These are phyloP conservation scores for Porites lutea DNA, from an alignment of 64 coral and sea anemone species.

Conservation along the genomic window DNA sequence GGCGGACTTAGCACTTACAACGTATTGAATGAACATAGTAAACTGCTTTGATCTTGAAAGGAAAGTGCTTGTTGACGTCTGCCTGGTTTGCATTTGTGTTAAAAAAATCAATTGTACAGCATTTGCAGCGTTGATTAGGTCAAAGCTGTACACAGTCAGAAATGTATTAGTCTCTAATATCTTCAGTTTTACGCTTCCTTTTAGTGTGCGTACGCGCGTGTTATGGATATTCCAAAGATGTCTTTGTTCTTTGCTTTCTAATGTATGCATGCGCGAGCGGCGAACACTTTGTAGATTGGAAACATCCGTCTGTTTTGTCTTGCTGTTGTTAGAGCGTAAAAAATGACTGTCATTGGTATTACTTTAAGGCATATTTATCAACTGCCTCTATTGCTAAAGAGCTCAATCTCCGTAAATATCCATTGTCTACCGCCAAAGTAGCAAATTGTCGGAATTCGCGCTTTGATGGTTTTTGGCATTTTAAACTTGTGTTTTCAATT, in stretches of 20 bases:
- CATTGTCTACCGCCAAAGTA: constrained; percentile 30
- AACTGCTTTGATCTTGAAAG: constrained; percentile 35
- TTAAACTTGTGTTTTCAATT: constrained; percentile 48
- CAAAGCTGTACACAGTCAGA: neutral
- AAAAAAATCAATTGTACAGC: neutral
- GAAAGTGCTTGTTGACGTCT: neutral
- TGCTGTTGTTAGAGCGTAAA: neutral
- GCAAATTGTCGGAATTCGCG: constrained; percentile 47
- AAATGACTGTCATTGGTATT: neutral
- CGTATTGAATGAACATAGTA: constrained; percentile 29
- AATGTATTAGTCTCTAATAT: neutral
- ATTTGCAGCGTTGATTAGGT: neutral
- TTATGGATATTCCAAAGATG: neutral
- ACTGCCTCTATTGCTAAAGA: neutral
- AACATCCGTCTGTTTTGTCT: constrained; percentile 8
- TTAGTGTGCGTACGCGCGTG: neutral
- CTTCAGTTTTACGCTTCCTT: neutral
- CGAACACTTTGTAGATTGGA: constrained; percentile 40
- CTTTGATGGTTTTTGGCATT: constrained; percentile 47
- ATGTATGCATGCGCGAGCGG: constrained; percentile 34
- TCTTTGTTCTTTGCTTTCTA: constrained; percentile 2
- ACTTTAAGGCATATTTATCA: neutral
- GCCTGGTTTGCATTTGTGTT: constrained; percentile 10
- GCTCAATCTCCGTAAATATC: neutral
- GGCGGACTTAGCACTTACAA: neutral